phyloP scores from a whole-genome alignment of 2,113 vertebrate genomes.

The Aegithalos caudatus region DNA sequence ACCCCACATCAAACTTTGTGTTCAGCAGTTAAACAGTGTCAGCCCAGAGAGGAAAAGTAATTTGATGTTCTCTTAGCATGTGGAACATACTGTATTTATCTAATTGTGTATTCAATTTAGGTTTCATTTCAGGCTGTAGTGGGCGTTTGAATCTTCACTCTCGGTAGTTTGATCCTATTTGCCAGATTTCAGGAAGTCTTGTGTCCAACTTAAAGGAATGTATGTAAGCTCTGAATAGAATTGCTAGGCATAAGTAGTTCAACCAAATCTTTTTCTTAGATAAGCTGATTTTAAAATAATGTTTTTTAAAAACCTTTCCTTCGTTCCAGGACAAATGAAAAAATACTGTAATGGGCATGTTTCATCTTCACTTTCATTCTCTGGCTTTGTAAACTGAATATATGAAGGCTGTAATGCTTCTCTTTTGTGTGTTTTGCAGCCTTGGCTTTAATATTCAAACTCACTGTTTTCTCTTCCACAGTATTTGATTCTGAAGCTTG shows the following conservation, averaged over 20 bases:
- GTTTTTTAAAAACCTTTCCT: background rate
- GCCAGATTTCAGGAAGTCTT: conserved; percentile 42
- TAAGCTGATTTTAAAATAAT: background rate
- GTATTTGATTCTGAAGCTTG: conserved; percentile 97
- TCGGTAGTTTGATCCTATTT: background rate
- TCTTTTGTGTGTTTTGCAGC: background rate
- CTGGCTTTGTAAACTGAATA: background rate
- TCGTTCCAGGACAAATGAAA: background rate
- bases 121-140: conserved; percentile 38
- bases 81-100: conserved; percentile 59
- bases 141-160: conserved; percentile 33
- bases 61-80: conserved; percentile 54
- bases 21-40: conserved; percentile 29
- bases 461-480: conserved; percentile 55
- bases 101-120: conserved; percentile 49
- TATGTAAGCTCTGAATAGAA: conserved; percentile 17
- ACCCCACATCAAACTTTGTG: background rate
- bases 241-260: background rate
- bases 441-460: background rate
- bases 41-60: conserved; percentile 34
- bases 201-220: background rate
- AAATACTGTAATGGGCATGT: background rate
- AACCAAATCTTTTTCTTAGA: background rate
- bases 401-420: background rate
- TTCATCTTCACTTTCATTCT: background rate